Evolutionary conservation across 2,888 invertebrate species (phyloP), one percentile per base, ranked within the genome.

Genomic region (Adelognathus sp.): DNA sequence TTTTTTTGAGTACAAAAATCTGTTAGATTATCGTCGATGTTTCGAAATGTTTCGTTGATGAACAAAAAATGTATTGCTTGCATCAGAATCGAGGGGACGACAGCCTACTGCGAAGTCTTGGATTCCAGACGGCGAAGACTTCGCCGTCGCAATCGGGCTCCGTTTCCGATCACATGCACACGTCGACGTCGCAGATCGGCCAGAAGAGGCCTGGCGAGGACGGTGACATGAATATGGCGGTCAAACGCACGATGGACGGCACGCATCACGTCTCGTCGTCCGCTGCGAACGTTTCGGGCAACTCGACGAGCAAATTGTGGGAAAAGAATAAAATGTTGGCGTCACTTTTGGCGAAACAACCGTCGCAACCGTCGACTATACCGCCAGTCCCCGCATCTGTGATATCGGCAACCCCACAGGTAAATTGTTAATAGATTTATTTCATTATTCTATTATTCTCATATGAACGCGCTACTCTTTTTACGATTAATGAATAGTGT

Each of bases 301-400:
- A 92, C 90, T 84, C 87, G 14, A 93, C 93, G 69, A 96, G 96
- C 85, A 94, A 95, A 83, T 92, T 97, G 63, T 96, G 96, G 91
- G 95, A 96, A 91, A 95, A 95, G 89, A 97, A 97, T 91, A 95
- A 95, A 90, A 97, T 98, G 95, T 93, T 98, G 83, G 97, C 97
- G 41, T 95, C 95, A 50, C 92, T 98, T 85, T 92, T 98, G 88
- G 96, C 96, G 67, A 95, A 96, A 89, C 95, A 96, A 85, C 95
- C 95, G 81, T 93, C 94, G 27, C 93, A 93, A 77, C 94, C 95
- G 46, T 94, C 95, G 27, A 94, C 95, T 60, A 92, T 92, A 82
- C 92, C 92, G 82, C 95, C 95, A 76, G 93, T 95, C 86, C 95
- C 95, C 81, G 92, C 93, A 58, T 93, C 93, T 89, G 93, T 94